Evolutionary conservation across 1,140 invertebrate species (phyloP), one percentile per base, ranked within the genome.

Genomic region (Eriosoma lanigerum): DNA sequence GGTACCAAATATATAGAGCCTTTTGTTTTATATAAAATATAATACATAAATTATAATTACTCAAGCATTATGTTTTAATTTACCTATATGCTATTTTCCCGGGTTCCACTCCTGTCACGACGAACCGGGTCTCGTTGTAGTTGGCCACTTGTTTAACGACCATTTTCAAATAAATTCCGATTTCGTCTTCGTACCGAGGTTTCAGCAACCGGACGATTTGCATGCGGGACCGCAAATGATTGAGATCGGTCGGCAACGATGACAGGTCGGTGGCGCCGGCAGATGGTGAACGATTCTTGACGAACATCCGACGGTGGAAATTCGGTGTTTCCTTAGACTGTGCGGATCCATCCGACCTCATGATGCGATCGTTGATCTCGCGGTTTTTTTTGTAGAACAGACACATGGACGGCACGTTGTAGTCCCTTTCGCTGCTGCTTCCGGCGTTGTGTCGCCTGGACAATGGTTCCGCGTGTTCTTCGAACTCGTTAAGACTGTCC

Each of bases 21-120:
- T n/a, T n/a, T n/a, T n/a, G n/a, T n/a, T n/a, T n/a, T n/a, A n/a
- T n/a, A n/a, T n/a, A n/a, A n/a, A n/a, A n/a, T n/a, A n/a, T n/a
- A n/a, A n/a, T n/a, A n/a, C n/a, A n/a, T n/a, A n/a, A n/a, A n/a
- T n/a, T n/a, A n/a, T n/a, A n/a, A n/a, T n/a, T n/a, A n/a, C n/a
- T n/a, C n/a, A n/a, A n/a, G n/a, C n/a, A n/a, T n/a, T n/a, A n/a
- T n/a, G n/a, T n/a, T n/a, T n/a, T n/a, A n/a, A 17, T 54, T 85
- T 85, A 93, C 92, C 89, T 93, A 82, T 93, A 90, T 62, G 93
- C 93, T 83, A 94, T 92, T 60, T 93, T 93, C 75, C 91, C 91
- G 82, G 90, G 89, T 82, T 94, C 93, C 52, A 95, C 88, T 84
- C 94, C 92, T 3, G 94, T 92, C 73, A 96, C 91, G 83, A 95